Base-by-base conservation (phyloP, 2,888 invertebrate species). In the Drosophila rellima region DNA sequence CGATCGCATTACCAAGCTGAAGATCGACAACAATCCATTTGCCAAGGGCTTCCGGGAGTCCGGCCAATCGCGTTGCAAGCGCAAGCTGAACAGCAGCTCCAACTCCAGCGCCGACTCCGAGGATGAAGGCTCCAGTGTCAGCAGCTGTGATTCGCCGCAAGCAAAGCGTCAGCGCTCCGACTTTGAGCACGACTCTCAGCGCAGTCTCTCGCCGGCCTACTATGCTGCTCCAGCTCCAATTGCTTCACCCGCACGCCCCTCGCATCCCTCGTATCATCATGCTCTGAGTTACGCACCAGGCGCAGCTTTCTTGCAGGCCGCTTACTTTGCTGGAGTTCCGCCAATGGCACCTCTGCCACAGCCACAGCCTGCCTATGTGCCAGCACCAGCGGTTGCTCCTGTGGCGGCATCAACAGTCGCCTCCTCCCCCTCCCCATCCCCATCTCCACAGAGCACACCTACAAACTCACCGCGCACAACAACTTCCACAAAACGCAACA, bases 1-100 rank as follows among this genome's bases (percentile, higher is more conserved):
- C 90, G 96, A 96, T 81, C 95, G 96, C 91, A 97, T 98, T 79
- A 98, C 97, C 10, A 96, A 97, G 88, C 92, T 98, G 89, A 98
- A 98, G 93, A 98, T 98, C 84, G 96, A 98, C 93, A 95, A 97
- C 93, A 98, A 98, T 90, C 98, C 98, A 0, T 98, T 98, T 92
- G 98, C 98, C 2, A 98, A 98, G 93, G 98, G 98, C 0, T 98
- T 98, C 92, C 95, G 98, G 40, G 96, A 97, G 76, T 95, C 96
- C 60, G 98, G 98, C 0, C 95, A 96, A 86, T 95, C 95, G 1
- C 94, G 95, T 61, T 95, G 95, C 91, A 96, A 96, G 87, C 93
- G 96, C 83, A 96, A 96, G 93, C 93, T 92, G 89, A 91, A 92
- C 89, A 91, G 89, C 74, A 90, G 89, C 66, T 84, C 89, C 31